These are phyloP conservation scores for Condylostylus longicornis DNA, from an alignment of 1,140 invertebrate genomes.

Conservation along the genomic window DNA sequence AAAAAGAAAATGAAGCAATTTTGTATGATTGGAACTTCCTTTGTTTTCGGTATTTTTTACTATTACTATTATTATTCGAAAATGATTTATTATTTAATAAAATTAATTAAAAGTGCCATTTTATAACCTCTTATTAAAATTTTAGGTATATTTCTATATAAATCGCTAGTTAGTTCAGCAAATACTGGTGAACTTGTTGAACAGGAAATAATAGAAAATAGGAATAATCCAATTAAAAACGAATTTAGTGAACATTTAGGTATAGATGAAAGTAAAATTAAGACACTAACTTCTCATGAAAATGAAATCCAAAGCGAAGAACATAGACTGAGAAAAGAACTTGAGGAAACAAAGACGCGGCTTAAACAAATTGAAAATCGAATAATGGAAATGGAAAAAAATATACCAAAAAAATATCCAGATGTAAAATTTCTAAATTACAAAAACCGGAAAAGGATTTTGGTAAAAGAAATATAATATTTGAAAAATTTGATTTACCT, in stretches of 20 bases:
- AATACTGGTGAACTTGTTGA: too few relatives aligned
- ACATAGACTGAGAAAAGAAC: constrained; percentile 34
- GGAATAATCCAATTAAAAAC: too few relatives aligned
- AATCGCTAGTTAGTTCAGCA: constrained; percentile 27
- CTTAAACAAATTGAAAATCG: constrained; percentile 56
- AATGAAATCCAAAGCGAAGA: constrained; percentile 10
- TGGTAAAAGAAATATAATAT: too few relatives aligned
- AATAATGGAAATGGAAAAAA: constrained; percentile 49
- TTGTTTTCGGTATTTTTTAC: constrained; percentile 31
- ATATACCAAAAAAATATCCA: constrained; percentile 71
- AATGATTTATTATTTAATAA: too few relatives aligned
- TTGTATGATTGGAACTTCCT: constrained; percentile 22
- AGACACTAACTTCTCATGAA: background rate
- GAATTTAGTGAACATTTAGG: constrained; percentile 5
- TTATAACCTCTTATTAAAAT: constrained; percentile 2
- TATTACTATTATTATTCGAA: too few relatives aligned
- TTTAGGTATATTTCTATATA: constrained; percentile 33
- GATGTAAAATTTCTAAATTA: constrained; percentile 81
- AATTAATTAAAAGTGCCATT: constrained; percentile 18
- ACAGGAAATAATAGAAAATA: too few relatives aligned
- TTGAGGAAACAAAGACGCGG: constrained; percentile 42
- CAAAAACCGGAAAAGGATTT: constrained; percentile 74
- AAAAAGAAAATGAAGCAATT: constrained; percentile 32
- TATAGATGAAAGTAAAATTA: background rate
- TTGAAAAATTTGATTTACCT: background rate